Conservation (phyloP, 2,113 vertebrate genomes). For the Coreoperca whiteheadi region DNA sequence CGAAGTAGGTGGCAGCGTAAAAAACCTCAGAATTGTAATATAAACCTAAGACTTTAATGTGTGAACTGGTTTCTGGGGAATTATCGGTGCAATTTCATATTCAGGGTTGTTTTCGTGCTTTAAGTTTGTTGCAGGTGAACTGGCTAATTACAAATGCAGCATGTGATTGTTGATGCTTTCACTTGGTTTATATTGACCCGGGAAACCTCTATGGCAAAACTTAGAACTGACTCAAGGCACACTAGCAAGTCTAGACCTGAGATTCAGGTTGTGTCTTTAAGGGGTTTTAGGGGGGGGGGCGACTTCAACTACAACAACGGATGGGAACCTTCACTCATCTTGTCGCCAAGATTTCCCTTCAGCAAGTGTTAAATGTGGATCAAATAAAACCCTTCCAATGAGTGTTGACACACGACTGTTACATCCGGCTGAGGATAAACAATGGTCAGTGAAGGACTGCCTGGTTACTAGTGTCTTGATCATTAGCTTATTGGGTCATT, state of each 20-base stretch:
- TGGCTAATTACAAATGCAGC: background rate
- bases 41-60: background rate
- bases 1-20: background rate
- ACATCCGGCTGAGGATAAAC: background rate
- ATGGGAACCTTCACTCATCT: background rate
- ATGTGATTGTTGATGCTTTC: background rate
- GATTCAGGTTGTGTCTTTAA: background rate
- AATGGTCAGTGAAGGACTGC: background rate
- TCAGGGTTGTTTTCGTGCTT: background rate
- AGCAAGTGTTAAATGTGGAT: background rate
- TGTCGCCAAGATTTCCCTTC: conserved; percentile 18
- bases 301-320: background rate
- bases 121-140: background rate
- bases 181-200: background rate
- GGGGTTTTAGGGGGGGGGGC: background rate
- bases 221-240: conserved; percentile 25
- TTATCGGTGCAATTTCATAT: background rate
- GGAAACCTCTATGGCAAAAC: background rate
- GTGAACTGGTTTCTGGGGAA: background rate
- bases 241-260: conserved; percentile 21
- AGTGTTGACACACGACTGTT: background rate
- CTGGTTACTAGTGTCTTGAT: conserved; percentile 44
- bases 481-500: conserved; percentile 61
- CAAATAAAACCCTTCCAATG: background rate
- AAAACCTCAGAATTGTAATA: background rate